Evolutionary conservation across 2,888 invertebrate species (phyloP).

Genomic region (Diarsia brunnea): DNA sequence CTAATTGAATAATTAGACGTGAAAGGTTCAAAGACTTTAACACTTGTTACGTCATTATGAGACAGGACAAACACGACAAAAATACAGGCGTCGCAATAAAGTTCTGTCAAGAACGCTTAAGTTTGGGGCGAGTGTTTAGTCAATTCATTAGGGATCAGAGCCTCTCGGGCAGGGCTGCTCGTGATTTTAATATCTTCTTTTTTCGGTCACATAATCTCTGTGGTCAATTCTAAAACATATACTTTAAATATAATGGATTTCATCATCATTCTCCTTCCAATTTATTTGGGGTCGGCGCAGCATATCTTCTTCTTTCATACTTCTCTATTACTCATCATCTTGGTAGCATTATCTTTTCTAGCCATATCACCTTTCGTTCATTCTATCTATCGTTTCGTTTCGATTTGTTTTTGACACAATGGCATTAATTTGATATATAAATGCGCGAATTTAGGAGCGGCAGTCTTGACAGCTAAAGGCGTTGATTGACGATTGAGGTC

Average conservation of each 20-base stretch:
- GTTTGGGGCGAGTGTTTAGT: slow-evolving; percentile 70
- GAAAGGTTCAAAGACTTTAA: not conserved
- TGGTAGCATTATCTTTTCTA: not conserved
- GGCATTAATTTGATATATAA: slow-evolving; percentile 22
- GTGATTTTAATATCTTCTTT: slow-evolving; percentile 42
- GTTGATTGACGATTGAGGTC: slow-evolving; percentile 61
- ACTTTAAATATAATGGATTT: slow-evolving; percentile 16
- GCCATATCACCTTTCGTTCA: not conserved
- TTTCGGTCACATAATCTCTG: slow-evolving; percentile 29
- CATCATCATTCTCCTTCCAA: not conserved
- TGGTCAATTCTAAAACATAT: slow-evolving; percentile 37
- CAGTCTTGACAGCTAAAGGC: slow-evolving; percentile 39
- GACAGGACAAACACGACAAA: slow-evolving; percentile 29
- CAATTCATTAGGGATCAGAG: slow-evolving; percentile 78
- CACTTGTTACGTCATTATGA: not conserved
- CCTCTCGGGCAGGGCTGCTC: slow-evolving; percentile 35
- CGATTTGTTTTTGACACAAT: slow-evolving; percentile 8
- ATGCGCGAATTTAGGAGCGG: slow-evolving; percentile 46
- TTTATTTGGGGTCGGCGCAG: not conserved
- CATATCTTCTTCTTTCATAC: not conserved
- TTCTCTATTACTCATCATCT: not conserved
- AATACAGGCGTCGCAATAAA: slow-evolving; percentile 50
- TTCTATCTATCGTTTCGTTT: not conserved
- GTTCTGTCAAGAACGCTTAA: slow-evolving; percentile 51
- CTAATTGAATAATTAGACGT: not conserved